These are phyloP conservation scores for Mylabris phalerata DNA, from an alignment of 1,140 invertebrate genomes.

Conservation along the genomic window DNA sequence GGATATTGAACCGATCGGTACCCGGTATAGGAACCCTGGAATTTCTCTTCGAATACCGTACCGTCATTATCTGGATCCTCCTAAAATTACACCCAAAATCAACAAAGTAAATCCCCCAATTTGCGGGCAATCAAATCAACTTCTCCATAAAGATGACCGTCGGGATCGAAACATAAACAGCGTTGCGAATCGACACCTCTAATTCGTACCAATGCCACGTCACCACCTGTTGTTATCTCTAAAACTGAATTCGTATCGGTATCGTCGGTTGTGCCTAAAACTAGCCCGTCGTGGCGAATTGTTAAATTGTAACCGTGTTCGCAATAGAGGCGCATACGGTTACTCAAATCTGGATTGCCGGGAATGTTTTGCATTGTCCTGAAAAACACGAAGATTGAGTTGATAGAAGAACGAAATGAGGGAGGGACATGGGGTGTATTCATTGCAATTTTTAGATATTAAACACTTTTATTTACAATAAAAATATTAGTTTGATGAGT, in stretches of 20 bases:
- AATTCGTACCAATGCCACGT: constrained; percentile 46
- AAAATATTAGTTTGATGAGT: too few relatives aligned
- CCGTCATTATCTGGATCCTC: constrained; percentile 43
- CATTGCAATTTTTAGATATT: too few relatives aligned
- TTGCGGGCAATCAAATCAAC: constrained; percentile 34
- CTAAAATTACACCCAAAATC: constrained; percentile 38
- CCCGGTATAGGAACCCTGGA: constrained; percentile 48
- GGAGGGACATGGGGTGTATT: too few relatives aligned
- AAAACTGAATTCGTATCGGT: constrained; percentile 29
- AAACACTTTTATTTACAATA: too few relatives aligned
- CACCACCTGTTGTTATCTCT: constrained; percentile 45
- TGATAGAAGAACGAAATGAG: too few relatives aligned
- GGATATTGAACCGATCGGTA: constrained; percentile 51
- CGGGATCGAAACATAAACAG: constrained; percentile 52
- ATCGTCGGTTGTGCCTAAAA: constrained; percentile 20
- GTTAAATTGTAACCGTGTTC: constrained; percentile 22
- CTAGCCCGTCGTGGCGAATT: constrained; percentile 12
- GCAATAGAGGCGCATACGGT: constrained; percentile 14
- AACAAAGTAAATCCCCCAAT: not conserved
- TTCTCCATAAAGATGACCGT: constrained; percentile 54
- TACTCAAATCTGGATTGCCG: not conserved
- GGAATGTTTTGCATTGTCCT: too few relatives aligned
- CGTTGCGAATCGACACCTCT: constrained; percentile 48
- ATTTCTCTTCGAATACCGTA: constrained; percentile 50
- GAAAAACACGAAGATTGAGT: too few relatives aligned